Evolutionary conservation across 2,888 invertebrate species (phyloP).

Genomic region (Rhimphoctona megacephalus): DNA sequence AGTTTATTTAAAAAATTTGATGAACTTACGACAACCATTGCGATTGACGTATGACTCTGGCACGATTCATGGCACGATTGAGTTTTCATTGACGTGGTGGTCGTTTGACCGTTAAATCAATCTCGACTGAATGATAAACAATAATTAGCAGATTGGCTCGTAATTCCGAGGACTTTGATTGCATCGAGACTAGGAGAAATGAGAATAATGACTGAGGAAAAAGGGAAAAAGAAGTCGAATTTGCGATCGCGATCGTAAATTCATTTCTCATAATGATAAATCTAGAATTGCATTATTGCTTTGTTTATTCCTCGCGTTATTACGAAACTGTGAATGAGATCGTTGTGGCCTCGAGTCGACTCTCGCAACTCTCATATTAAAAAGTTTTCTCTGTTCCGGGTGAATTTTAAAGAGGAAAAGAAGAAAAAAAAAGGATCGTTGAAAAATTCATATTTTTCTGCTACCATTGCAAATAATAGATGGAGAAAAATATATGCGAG

Average conservation of each 20-base stretch:
- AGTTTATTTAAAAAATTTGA: not conserved
- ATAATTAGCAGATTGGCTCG: constrained; percentile 32
- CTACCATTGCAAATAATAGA: constrained; percentile 41
- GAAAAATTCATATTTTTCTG: constrained; percentile 61
- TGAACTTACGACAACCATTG: not conserved
- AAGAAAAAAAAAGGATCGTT: constrained; percentile 26
- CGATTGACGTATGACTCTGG: not conserved
- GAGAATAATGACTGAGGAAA: not conserved
- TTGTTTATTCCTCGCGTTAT: constrained; percentile 44
- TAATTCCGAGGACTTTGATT: constrained; percentile 45
- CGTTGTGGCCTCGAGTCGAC: constrained; percentile 18
- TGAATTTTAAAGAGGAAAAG: constrained; percentile 48
- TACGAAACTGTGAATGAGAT: constrained; percentile 53
- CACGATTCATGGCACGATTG: constrained; percentile 16
- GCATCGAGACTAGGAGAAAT: constrained; percentile 4
- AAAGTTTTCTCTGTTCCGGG: constrained; percentile 58
- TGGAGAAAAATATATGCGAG: not conserved
- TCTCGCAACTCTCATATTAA: not conserved
- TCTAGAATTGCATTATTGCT: constrained; percentile 42
- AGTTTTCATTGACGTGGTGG: constrained; percentile 44
- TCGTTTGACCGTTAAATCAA: constrained; percentile 15
- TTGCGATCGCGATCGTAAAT: constrained; percentile 42
- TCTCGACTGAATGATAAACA: constrained; percentile 32
- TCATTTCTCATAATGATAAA: constrained; percentile 59
- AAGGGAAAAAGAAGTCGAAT: not conserved